Evolutionary conservation across 1,140 invertebrate genomes (phyloP).

Genomic region (Pseudomyrmex gracilis): DNA sequence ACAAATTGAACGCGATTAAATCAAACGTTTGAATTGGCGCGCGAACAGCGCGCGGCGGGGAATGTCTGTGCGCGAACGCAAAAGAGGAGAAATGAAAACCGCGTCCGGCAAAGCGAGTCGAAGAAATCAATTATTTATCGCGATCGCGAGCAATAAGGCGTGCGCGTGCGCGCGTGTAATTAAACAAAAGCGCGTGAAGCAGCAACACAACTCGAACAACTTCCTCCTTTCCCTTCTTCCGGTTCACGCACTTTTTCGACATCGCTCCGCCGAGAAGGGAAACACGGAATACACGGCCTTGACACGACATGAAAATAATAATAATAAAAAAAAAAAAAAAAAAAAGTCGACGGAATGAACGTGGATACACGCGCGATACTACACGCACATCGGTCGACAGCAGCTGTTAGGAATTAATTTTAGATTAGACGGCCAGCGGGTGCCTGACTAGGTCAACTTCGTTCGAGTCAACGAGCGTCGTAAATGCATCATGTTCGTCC

Average conservation of each 20-base stretch:
- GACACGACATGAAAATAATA: conserved; percentile 80
- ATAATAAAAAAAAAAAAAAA: no score
- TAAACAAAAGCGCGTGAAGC: background rate
- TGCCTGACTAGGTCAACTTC: conserved; percentile 80
- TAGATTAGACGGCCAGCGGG: conserved; percentile 82
- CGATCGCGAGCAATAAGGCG: conserved; percentile 31
- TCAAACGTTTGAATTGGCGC: background rate
- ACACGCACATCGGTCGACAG: conserved; percentile 71
- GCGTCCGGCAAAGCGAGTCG: background rate
- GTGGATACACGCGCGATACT: conserved; percentile 57
- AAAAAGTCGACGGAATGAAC: conserved; percentile 73
- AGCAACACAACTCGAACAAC: background rate
- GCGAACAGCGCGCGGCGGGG: background rate
- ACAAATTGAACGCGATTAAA: background rate
- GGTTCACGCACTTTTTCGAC: conserved; percentile 37
- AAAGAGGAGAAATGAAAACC: conserved; percentile 17
- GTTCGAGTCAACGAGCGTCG: conserved; percentile 72
- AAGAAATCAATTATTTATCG: conserved; percentile 50
- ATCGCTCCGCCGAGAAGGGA: background rate
- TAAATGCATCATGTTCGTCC: conserved; percentile 47
- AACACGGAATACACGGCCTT: conserved; percentile 76
- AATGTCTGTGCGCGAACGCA: no score
- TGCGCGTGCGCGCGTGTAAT: conserved; percentile 11
- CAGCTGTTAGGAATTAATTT: conserved; percentile 85
- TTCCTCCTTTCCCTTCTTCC: conserved; percentile 57